Conservation (phyloP, 2,113 vertebrate species). For the Salvator merianae region DNA sequence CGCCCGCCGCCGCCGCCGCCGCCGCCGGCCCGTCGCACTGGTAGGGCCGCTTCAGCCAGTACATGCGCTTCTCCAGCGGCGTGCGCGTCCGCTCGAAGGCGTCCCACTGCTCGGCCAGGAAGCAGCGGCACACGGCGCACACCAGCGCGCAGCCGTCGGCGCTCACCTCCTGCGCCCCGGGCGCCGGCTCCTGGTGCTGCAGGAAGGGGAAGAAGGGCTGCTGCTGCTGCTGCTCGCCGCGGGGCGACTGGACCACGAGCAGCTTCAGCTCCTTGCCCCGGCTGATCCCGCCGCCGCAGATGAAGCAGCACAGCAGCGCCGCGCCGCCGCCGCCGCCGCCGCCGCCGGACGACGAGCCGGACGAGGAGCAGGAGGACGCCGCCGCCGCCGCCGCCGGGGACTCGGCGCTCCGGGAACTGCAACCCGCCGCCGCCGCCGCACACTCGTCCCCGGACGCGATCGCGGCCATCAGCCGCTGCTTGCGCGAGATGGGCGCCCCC, state of each 20-base stretch:
- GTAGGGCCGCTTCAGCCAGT: conserved; percentile 93
- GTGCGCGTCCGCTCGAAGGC: conserved; percentile 92
- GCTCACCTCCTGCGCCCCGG: conserved; percentile 84
- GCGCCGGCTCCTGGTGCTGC: conserved; percentile 93
- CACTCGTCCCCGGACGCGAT: conserved; percentile 71
- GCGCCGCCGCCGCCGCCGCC: conserved; percentile 29
- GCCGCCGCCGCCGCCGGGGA: conserved; percentile 54
- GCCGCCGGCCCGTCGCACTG: conserved; percentile 80
- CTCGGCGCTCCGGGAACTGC: conserved; percentile 77
- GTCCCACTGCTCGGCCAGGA: conserved; percentile 94
- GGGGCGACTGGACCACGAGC: conserved; percentile 77
- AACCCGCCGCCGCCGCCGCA: conserved; percentile 59
- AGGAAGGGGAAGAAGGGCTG: conserved; percentile 89
- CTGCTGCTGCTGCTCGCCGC: conserved; percentile 74
- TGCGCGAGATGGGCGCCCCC: conserved; percentile 78
- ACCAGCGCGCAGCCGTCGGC: conserved; percentile 86
- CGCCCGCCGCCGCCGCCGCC: conserved; percentile 12
- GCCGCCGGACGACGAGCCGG: neutral
- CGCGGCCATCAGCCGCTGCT: conserved; percentile 90
- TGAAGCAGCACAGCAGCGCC: conserved; percentile 84
- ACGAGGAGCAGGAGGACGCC: no score
- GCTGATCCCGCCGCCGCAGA: conserved; percentile 90
- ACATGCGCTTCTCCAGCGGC: conserved; percentile 94
- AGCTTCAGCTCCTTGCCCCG: conserved; percentile 85
- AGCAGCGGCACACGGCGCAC: conserved; percentile 94